These are phyloP conservation scores for Drosophila novamexicana DNA, from an alignment of 1,140 invertebrate species.

Conservation along the genomic window DNA sequence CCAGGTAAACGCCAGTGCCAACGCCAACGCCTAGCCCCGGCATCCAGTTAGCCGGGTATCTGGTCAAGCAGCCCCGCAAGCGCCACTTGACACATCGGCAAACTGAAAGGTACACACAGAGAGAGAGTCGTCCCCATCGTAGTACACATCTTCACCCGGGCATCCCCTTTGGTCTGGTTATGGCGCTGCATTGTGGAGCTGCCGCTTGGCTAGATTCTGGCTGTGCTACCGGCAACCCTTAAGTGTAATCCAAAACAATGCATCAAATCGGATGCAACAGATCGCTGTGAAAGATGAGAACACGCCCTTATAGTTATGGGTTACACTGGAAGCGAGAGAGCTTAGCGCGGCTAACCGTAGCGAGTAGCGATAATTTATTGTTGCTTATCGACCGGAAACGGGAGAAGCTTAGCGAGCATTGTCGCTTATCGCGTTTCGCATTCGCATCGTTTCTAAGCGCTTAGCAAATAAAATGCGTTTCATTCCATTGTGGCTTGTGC, in stretches of 20 bases:
- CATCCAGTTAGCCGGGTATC: neutral
- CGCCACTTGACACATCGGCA: constrained; percentile 42
- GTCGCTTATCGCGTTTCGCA: constrained; percentile 1
- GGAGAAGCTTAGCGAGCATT: constrained; percentile 11
- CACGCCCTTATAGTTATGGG: constrained; percentile 14
- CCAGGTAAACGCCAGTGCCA: constrained; percentile 24
- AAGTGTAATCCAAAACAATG: constrained; percentile 32
- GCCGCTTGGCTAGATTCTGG: constrained; percentile 4
- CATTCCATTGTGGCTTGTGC: neutral
- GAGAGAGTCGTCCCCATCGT: neutral
- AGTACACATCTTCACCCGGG: neutral
- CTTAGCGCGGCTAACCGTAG: neutral
- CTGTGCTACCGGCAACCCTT: neutral
- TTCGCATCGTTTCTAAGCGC: neutral
- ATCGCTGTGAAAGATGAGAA: constrained; percentile 16
- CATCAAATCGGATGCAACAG: constrained; percentile 41
- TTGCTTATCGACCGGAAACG: neutral
- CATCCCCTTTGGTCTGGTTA: too few species aligned
- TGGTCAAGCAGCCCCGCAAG: constrained; percentile 27
- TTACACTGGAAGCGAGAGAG: neutral
- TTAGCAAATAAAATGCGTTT: neutral
- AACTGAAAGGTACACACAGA: neutral
- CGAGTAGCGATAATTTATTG: constrained; percentile 11
- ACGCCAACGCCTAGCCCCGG: neutral
- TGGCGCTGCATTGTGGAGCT: constrained; percentile 8